These are phyloP conservation scores for Pachydiplax longipennis DNA, from an alignment of 2,888 invertebrate genomes.

Conservation along the genomic window DNA sequence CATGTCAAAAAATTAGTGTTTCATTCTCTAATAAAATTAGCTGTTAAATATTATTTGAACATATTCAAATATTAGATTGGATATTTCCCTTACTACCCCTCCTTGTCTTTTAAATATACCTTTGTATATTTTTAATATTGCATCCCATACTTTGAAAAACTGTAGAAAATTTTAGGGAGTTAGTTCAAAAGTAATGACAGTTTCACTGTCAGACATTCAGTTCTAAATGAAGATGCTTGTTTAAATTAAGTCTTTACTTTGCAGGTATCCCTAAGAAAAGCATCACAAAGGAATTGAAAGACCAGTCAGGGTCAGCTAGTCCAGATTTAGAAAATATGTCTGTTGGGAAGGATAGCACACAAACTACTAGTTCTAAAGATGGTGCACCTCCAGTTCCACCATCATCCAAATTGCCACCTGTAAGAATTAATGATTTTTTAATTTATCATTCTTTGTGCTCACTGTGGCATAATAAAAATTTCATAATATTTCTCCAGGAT, in stretches of 20 bases:
- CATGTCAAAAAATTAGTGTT: too few species aligned
- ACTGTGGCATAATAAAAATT: background rate
- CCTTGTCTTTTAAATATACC: too few species aligned
- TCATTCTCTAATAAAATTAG: too few species aligned
- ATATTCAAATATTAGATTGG: too few species aligned
- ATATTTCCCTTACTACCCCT: too few species aligned
- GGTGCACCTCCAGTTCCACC: conserved; percentile 10
- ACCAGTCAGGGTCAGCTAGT: conserved; percentile 2
- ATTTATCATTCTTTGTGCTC: background rate
- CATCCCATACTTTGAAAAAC: too few species aligned
- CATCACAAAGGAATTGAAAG: background rate
- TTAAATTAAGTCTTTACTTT: conserved; percentile 22
- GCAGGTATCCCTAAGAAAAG: conserved; percentile 5
- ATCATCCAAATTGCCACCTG: conserved; percentile 16
- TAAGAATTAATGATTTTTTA: background rate
- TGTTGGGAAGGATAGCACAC: background rate
- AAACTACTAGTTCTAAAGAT: background rate
- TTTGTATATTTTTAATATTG: too few species aligned
- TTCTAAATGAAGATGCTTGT: conserved; percentile 50
- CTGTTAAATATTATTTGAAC: too few species aligned
- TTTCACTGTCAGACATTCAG: too few species aligned
- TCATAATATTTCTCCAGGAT: conserved; percentile 56
- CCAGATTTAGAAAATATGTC: conserved; percentile 3
- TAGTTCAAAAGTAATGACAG: too few species aligned
- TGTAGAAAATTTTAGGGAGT: too few species aligned